Conservation (phyloP, 2,888 invertebrate genomes). For the Yponomeuta malinellus region DNA sequence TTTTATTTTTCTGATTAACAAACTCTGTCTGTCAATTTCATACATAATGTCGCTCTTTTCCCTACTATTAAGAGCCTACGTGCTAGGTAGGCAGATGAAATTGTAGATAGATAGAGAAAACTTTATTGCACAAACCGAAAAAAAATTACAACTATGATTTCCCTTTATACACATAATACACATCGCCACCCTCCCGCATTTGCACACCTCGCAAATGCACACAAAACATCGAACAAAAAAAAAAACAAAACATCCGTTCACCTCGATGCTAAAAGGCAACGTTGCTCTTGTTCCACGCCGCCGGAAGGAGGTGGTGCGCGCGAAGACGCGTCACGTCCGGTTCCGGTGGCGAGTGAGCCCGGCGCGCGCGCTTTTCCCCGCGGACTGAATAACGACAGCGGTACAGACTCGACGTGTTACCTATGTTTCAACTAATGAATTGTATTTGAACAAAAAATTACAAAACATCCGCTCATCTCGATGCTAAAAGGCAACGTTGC, state of each 20-base stretch:
- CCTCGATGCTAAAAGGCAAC: not conserved
- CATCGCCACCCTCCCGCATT: not conserved
- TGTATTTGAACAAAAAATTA: too few relatives aligned
- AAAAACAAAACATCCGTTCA: not conserved
- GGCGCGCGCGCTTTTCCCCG: not conserved
- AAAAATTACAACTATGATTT: too few relatives aligned
- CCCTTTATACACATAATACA: not conserved
- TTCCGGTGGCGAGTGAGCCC: conserved; percentile 15
- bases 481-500: not conserved
- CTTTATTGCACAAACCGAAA: too few relatives aligned
- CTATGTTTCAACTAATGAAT: too few relatives aligned
- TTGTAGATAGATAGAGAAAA: too few relatives aligned
- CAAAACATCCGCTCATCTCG: not conserved
- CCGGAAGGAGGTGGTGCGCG: conserved; percentile 28
- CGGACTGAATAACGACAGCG: not conserved
- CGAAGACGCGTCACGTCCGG: conserved; percentile 37
- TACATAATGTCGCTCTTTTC: too few relatives aligned
- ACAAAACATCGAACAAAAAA: not conserved
- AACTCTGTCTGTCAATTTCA: too few relatives aligned
- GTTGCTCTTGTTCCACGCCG: not conserved
- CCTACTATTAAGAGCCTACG: too few relatives aligned
- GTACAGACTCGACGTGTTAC: not conserved
- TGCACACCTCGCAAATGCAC: not conserved
- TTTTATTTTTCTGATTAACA: too few relatives aligned
- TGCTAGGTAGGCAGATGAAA: too few relatives aligned